Percentiles rank a stretch among this genome's conserved stretches.
Evolutionary conservation across 2,113 vertebrate genomes (phyloP).

Genomic region (Corvus cornix): DNA sequence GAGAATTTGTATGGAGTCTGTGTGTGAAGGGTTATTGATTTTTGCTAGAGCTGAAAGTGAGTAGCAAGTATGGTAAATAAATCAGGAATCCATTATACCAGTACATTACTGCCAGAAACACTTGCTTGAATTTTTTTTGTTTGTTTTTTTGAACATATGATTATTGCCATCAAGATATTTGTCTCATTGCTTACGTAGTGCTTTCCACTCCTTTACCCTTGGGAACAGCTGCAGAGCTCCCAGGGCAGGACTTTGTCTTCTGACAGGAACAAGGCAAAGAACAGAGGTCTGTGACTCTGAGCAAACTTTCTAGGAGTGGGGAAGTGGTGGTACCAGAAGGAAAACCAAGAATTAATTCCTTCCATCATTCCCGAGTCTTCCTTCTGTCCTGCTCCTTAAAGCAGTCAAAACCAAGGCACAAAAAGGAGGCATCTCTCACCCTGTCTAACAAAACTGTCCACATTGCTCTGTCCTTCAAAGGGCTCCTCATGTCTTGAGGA

Average conservation of each 20-base stretch:
- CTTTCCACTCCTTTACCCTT: background rate
- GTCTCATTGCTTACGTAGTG: background rate
- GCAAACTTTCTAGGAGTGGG: background rate
- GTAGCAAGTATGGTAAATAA: background rate
- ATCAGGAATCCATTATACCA: background rate
- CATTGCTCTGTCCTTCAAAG: background rate
- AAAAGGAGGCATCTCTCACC: background rate
- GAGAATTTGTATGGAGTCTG: background rate
- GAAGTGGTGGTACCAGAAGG: background rate
- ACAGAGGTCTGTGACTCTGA: background rate
- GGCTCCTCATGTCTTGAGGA: background rate
- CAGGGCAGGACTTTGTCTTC: background rate
- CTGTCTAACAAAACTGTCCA: background rate
- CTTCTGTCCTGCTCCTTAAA: background rate
- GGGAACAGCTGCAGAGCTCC: background rate
- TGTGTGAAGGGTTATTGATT: background rate
- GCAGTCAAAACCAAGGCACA: background rate
- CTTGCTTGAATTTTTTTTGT: background rate
- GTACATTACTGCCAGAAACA: background rate
- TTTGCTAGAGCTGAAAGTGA: background rate
- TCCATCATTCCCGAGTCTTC: background rate
- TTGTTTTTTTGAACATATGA: background rate
- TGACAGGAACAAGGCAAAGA: background rate
- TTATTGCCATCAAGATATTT: background rate
- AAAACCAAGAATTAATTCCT: background rate